Conservation (phyloP, 2,797 vertebrate species). For the Gadopsis marmoratus region DNA sequence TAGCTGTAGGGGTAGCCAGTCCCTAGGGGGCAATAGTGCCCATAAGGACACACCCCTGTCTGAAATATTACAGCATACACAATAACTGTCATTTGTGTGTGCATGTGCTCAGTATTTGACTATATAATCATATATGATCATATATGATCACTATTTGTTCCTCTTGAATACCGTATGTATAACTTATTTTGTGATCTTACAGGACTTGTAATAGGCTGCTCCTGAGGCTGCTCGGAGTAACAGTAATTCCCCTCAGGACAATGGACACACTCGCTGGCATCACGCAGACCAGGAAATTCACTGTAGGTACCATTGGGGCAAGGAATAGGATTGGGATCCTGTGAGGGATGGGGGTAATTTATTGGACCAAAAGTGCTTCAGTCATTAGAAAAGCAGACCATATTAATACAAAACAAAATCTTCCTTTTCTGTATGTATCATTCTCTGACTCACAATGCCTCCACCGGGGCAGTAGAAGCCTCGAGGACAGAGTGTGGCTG, state of each 20-base stretch:
- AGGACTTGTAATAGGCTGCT: conserved; percentile 85
- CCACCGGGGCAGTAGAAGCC: conserved; percentile 91
- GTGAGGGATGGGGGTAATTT: not conserved
- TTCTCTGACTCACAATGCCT: conserved; percentile 82
- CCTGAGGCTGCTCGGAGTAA: conserved; percentile 81
- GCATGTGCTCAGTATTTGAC: not conserved
- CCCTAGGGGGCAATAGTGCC: conserved; percentile 88
- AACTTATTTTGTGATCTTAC: conserved; percentile 75
- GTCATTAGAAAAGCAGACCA: not conserved
- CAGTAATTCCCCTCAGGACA: conserved; percentile 90
- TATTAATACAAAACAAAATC: not conserved
- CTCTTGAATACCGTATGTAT: not conserved
- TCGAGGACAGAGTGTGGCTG: conserved; percentile 87
- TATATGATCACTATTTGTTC: not conserved
- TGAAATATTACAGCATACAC: conserved; percentile 65
- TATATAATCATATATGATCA: not conserved
- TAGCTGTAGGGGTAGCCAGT: conserved; percentile 88
- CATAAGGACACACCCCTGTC: conserved; percentile 89
- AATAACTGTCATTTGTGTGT: not conserved
- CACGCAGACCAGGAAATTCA: conserved; percentile 84
- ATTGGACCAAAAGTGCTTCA: not conserved
- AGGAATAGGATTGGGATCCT: conserved; percentile 87
- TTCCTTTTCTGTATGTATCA: not conserved
- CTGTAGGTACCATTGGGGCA: conserved; percentile 92
- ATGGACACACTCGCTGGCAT: conserved; percentile 82